These are phyloP conservation scores for Lagenorhynchus albirostris DNA, from an alignment of 2,113 vertebrate genomes.

Conservation along the genomic window DNA sequence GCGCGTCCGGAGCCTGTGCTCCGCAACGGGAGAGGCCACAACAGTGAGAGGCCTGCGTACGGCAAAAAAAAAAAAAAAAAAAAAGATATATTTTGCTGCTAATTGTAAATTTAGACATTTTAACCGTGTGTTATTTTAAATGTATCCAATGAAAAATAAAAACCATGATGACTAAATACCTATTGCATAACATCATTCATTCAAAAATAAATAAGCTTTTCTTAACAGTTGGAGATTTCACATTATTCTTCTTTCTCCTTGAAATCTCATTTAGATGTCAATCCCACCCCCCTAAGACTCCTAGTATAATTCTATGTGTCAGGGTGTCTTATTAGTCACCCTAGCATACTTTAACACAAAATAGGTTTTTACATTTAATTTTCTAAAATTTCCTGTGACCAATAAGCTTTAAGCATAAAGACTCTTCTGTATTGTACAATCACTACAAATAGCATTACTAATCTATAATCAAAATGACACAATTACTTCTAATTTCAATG, in stretches of 20 bases:
- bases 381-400: not conserved
- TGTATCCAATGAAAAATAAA: not conserved
- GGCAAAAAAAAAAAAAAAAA: too few species aligned
- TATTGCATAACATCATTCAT: not conserved
- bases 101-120: not conserved
- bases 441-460: not conserved
- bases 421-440: not conserved
- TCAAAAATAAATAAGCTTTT: not conserved
- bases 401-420: not conserved
- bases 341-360: not conserved
- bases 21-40: too few species aligned
- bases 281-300: not conserved
- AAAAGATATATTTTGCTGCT: not conserved
- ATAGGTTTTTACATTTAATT: not conserved
- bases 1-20: too few species aligned
- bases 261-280: not conserved
- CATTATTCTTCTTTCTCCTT: not conserved
- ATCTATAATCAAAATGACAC: not conserved
- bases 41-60: too few species aligned
- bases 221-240: not conserved
- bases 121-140: not conserved
- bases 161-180: not conserved
- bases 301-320: not conserved
- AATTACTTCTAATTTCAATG: not conserved
- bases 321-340: not conserved